phyloP scores from a whole-genome alignment of 2,797 vertebrate genomes.

The Poeciliopsis paucimaculata region DNA sequence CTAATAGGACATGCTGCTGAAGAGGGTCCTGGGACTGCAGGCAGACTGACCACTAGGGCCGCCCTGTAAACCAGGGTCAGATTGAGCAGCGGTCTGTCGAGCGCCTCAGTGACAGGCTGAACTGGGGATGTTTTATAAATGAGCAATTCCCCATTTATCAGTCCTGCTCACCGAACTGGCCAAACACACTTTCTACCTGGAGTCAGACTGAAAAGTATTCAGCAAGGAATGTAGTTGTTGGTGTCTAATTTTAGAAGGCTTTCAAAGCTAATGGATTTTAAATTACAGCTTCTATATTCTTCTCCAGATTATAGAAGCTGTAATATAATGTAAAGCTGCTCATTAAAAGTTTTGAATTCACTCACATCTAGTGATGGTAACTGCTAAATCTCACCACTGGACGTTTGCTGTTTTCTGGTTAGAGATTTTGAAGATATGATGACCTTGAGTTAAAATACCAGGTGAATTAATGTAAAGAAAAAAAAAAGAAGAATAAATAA shows the following conservation, averaged over 20 bases:
- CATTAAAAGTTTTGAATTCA: background rate
- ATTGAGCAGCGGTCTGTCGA: conserved; percentile 33
- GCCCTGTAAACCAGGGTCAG: conserved; percentile 18
- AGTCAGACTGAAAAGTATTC: background rate
- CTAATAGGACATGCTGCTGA: conserved; percentile 54
- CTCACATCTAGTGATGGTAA: background rate
- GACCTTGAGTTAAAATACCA: background rate
- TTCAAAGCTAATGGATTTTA: background rate
- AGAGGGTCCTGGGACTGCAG: conserved; percentile 43
- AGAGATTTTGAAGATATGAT: background rate
- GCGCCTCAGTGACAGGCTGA: conserved; percentile 30
- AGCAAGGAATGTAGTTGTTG: background rate
- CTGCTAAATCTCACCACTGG: background rate
- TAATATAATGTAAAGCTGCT: background rate
- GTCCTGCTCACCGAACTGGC: conserved; percentile 20
- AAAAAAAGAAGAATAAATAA: background rate
- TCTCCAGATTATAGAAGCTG: background rate
- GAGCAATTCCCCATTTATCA: conserved; percentile 26
- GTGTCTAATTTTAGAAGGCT: background rate
- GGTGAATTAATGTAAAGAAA: background rate
- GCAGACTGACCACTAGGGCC: conserved; percentile 9
- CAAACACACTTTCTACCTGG: conserved; percentile 15
- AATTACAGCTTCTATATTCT: background rate
- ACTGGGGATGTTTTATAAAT: conserved; percentile 34
- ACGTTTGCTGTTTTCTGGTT: background rate